phyloP scores from a whole-genome alignment of 2,888 invertebrate genomes.

The Platycnemis pennipes region DNA sequence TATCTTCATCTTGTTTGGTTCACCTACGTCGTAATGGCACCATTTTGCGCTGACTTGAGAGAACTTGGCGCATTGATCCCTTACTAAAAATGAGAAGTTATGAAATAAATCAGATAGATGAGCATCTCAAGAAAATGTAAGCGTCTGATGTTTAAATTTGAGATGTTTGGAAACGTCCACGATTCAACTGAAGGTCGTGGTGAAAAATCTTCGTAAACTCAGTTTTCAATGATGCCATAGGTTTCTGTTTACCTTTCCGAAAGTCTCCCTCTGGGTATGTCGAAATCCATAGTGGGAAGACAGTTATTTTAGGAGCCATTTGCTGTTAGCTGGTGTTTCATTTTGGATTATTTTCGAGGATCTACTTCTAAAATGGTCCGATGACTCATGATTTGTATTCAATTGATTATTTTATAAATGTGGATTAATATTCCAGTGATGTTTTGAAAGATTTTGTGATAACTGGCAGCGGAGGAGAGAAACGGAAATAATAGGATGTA shows the following conservation, averaged over 20 bases:
- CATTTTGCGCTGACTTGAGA: too few species aligned
- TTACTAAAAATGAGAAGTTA: too few species aligned
- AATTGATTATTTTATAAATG: not conserved
- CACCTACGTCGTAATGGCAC: too few species aligned
- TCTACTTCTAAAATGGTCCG: not conserved
- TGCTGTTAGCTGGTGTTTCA: too few species aligned
- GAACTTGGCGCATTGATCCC: too few species aligned
- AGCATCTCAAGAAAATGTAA: too few species aligned
- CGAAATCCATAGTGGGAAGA: not conserved
- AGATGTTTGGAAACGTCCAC: too few species aligned
- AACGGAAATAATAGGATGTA: too few species aligned
- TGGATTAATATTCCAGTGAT: not conserved
- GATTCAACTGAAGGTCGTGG: not conserved
- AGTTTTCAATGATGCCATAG: not conserved
- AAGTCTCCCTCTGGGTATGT: not conserved
- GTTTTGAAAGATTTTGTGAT: not conserved
- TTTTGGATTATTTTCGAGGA: not conserved
- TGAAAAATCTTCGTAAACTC: not conserved
- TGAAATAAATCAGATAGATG: too few species aligned
- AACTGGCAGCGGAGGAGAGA: too few species aligned
- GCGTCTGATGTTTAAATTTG: too few species aligned
- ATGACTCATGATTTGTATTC: not conserved
- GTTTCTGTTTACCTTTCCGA: not conserved
- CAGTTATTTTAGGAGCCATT: not conserved
- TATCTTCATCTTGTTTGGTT: too few species aligned